A percentile compares a stretch with the other conserved stretches of the same genome.
phyloP scores from a whole-genome alignment of 2,888 invertebrate species.

The Heliconius sara region DNA sequence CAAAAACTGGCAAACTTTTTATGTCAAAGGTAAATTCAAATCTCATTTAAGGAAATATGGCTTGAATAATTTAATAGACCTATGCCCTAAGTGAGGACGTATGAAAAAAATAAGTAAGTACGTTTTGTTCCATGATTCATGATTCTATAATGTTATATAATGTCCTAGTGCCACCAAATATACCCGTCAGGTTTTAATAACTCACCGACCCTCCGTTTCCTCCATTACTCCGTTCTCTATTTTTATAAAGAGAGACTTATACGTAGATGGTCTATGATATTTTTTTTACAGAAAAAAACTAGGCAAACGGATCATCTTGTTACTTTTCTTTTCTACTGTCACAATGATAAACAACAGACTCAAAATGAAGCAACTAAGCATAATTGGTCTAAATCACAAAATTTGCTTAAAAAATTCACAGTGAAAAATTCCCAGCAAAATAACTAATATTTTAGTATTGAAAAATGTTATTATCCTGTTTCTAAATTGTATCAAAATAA shows the following conservation, averaged over 20 bases:
- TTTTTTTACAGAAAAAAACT: background rate
- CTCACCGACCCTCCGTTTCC: background rate
- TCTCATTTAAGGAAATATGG: too few relatives aligned
- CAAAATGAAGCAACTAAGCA: background rate
- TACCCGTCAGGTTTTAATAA: background rate
- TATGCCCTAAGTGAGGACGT: too few relatives aligned
- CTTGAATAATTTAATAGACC: too few relatives aligned
- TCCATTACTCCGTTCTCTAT: background rate
- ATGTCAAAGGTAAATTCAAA: too few relatives aligned
- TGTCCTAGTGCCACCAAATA: background rate
- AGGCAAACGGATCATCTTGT: background rate
- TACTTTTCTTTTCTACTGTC: background rate
- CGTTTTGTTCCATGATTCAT: background rate
- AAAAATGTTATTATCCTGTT: conserved; percentile 1
- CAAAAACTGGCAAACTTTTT: too few relatives aligned
- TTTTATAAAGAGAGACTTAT: background rate
- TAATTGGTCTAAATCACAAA: background rate
- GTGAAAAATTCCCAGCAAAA: background rate
- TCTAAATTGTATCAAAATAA: conserved; percentile 41
- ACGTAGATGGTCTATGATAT: background rate
- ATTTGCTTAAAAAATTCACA: background rate
- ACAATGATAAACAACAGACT: background rate
- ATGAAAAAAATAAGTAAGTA: too few relatives aligned
- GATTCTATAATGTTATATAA: background rate
- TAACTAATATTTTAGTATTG: background rate